phyloP scores from a whole-genome alignment of 2,888 invertebrate species.

The Conus canariensis region DNA sequence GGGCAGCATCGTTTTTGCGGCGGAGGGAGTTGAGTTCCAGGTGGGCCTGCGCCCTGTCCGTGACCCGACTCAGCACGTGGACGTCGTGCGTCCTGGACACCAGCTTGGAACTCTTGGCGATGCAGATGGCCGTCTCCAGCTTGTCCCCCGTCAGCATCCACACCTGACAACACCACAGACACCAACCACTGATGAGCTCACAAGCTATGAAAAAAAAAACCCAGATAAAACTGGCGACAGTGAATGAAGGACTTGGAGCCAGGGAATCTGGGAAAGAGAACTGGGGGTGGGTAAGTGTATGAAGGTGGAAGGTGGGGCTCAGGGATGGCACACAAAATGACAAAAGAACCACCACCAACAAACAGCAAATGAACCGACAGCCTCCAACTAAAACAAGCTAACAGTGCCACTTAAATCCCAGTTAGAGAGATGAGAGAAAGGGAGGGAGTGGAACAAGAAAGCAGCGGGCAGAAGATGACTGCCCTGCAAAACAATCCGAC shows the following conservation, averaged over 20 bases:
- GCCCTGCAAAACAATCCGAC: too few species aligned
- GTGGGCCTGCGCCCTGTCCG: constrained; percentile 84
- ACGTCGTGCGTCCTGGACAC: constrained; percentile 90
- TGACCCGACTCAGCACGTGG: constrained; percentile 87
- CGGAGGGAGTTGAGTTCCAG: constrained; percentile 83
- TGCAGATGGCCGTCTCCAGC: constrained; percentile 98
- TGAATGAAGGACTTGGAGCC: not conserved
- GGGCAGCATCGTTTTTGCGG: constrained; percentile 83
- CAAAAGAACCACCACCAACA: too few species aligned
- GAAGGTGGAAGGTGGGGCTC: too few species aligned
- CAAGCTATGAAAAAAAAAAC: not conserved
- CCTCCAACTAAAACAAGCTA: too few species aligned
- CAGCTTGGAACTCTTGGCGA: constrained; percentile 96
- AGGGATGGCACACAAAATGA: too few species aligned
- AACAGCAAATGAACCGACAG: too few species aligned
- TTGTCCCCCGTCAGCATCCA: constrained; percentile 89
- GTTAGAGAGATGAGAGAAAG: too few species aligned
- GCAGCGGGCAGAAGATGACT: too few species aligned
- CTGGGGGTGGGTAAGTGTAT: not conserved
- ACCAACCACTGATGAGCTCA: not conserved
- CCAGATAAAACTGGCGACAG: not conserved
- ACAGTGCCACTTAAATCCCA: too few species aligned
- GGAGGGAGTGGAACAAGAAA: too few species aligned
- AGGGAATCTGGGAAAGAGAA: not conserved
- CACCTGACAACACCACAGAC: constrained; percentile 78